These are phyloP conservation scores for Mactromeris polynyma DNA, from an alignment of 2,888 invertebrate genomes.

Conservation along the genomic window DNA sequence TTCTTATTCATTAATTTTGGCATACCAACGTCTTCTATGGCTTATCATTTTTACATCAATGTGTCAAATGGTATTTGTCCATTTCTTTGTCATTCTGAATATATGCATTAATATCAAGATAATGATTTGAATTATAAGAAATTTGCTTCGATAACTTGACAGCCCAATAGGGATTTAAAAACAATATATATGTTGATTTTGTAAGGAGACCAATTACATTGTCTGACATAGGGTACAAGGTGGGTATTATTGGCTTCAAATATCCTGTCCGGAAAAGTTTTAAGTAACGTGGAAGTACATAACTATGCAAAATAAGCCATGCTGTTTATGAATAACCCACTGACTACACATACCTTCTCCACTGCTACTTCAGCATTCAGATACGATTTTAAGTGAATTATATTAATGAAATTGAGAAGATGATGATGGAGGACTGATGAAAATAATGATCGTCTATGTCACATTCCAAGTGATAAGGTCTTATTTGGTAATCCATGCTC, in stretches of 20 bases:
- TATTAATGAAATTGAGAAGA: constrained; percentile 34
- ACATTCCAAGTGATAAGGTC: constrained; percentile 34
- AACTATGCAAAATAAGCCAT: neutral
- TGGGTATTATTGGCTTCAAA: neutral
- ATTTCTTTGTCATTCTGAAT: too few species aligned
- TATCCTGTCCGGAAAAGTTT: neutral
- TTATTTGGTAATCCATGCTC: neutral
- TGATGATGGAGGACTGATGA: constrained; percentile 15
- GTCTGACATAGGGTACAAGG: neutral
- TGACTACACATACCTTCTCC: neutral
- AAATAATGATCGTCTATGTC: constrained; percentile 36
- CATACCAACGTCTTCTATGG: too few species aligned
- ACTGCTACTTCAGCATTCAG: neutral
- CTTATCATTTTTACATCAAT: too few species aligned
- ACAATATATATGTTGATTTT: neutral
- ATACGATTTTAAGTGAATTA: constrained; percentile 34
- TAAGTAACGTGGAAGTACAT: neutral
- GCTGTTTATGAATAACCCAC: neutral
- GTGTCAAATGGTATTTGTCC: too few species aligned
- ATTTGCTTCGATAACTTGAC: neutral
- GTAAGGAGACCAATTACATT: neutral
- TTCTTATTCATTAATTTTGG: too few species aligned
- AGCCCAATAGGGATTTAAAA: neutral
- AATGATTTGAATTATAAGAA: neutral
- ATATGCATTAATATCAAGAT: neutral